These are phyloP conservation scores for Drosophila multiciliata DNA, from an alignment of 2,888 invertebrate species.

Conservation along the genomic window DNA sequence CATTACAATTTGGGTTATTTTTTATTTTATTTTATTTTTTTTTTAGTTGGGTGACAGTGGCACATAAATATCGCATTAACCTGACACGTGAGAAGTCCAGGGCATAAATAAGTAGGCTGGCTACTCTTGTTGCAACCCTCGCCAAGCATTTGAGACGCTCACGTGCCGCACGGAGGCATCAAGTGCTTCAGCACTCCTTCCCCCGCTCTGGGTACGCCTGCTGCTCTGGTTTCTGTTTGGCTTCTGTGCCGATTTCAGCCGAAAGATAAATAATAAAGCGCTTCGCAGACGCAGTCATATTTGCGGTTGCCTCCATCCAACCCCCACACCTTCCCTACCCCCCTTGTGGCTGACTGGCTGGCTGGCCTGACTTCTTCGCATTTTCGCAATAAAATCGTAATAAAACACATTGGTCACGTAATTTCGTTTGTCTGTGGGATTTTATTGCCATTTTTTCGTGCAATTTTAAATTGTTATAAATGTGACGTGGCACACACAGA, in stretches of 20 bases:
- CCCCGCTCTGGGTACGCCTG: slow-evolving; percentile 6
- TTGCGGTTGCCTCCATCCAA: slow-evolving; percentile 60
- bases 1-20: slow-evolving; percentile 36
- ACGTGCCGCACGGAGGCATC: slow-evolving; percentile 58
- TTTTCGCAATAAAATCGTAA: slow-evolving; percentile 84
- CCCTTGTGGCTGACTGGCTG: slow-evolving; percentile 13
- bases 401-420: slow-evolving; percentile 85
- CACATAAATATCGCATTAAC: slow-evolving; percentile 74
- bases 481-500: slow-evolving; percentile 66
- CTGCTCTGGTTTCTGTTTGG: slow-evolving; percentile 51
- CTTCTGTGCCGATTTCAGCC: slow-evolving; percentile 77
- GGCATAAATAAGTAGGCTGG: slow-evolving; percentile 58
- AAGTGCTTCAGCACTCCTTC: slow-evolving; percentile 30
- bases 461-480: slow-evolving; percentile 84
- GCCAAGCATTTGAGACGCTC: slow-evolving; percentile 54
- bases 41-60: slow-evolving; percentile 30
- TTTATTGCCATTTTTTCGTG: slow-evolving; percentile 83
- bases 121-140: slow-evolving; percentile 67
- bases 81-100: slow-evolving; percentile 68
- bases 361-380: slow-evolving; percentile 69
- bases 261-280: slow-evolving; percentile 77
- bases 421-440: slow-evolving; percentile 85
- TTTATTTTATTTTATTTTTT: background rate
- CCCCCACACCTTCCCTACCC: background rate
- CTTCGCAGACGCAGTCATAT: slow-evolving; percentile 74